Percentiles rank a stretch among this genome's conserved stretches.
phyloP scores from a whole-genome alignment of 1,140 invertebrate genomes.

The Drosophila watanabei region DNA sequence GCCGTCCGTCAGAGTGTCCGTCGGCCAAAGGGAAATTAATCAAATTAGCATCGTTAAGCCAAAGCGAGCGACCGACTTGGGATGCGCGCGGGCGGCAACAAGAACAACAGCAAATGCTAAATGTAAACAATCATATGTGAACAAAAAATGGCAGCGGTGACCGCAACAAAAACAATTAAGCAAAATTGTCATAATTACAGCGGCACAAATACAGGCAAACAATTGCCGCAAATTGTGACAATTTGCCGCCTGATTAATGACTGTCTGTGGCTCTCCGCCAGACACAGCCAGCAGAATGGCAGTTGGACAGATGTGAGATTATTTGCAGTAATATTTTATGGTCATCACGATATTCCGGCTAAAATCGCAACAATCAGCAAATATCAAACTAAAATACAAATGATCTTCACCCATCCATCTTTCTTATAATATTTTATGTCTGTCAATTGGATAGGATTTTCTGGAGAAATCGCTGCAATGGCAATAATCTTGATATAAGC shows the following conservation, averaged over 20 bases:
- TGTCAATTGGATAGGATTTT: neutral
- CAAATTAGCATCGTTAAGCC: constrained; percentile 79
- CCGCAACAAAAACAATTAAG: constrained; percentile 59
- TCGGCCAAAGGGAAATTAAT: constrained; percentile 71
- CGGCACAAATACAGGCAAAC: constrained; percentile 30
- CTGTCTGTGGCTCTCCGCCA: constrained; percentile 52
- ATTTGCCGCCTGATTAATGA: constrained; percentile 67
- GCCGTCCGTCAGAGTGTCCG: neutral
- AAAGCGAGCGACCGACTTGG: constrained; percentile 44
- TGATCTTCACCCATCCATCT: neutral
- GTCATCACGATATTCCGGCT: constrained; percentile 35
- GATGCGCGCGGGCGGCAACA: neutral
- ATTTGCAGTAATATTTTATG: constrained; percentile 49
- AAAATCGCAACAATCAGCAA: constrained; percentile 8
- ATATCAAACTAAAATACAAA: constrained; percentile 7
- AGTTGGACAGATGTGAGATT: constrained; percentile 38
- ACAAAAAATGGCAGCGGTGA: constrained; percentile 19
- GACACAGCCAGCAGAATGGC: constrained; percentile 34
- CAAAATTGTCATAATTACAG: constrained; percentile 64
- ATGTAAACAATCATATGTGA: constrained; percentile 51
- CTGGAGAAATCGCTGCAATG: neutral
- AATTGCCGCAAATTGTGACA: constrained; percentile 53
- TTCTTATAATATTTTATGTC: neutral
- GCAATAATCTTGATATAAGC: neutral
- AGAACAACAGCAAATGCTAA: constrained; percentile 30